phyloP scores from a whole-genome alignment of 2,888 invertebrate genomes.

The Mellilla xanthometata region DNA sequence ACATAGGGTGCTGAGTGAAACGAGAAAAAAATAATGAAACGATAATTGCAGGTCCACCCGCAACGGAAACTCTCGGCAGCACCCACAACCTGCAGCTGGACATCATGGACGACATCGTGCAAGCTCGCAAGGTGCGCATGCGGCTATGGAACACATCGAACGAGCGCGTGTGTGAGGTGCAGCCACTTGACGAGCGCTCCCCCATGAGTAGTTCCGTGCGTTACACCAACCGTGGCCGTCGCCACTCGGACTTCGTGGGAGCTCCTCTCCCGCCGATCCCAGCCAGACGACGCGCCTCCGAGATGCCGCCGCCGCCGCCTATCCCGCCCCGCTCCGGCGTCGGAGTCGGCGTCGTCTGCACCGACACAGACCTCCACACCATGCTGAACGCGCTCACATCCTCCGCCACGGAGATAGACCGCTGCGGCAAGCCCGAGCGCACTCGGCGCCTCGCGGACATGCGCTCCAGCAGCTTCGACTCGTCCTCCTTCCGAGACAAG shows the following conservation, averaged over 20 bases:
- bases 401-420: slow-evolving; percentile 90
- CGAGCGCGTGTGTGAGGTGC: slow-evolving; percentile 91
- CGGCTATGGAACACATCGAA: slow-evolving; percentile 93
- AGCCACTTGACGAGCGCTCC: slow-evolving; percentile 87
- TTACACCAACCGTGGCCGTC: slow-evolving; percentile 84
- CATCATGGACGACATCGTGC: slow-evolving; percentile 94
- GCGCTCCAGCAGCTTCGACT: slow-evolving; percentile 93
- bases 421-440: slow-evolving; percentile 85
- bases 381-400: slow-evolving; percentile 91
- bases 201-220: slow-evolving; percentile 77
- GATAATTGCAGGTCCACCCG: slow-evolving; percentile 84
- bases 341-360: slow-evolving; percentile 90
- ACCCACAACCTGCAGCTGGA: slow-evolving; percentile 92
- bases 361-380: slow-evolving; percentile 90
- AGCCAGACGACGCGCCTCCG: slow-evolving; percentile 86
- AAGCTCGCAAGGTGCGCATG: slow-evolving; percentile 91
- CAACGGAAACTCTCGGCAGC: slow-evolving; percentile 88
- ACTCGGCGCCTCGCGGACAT: slow-evolving; percentile 85
- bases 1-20: no score
- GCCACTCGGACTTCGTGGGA: slow-evolving; percentile 89
- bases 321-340: slow-evolving; percentile 81
- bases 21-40: no score
- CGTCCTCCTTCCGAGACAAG: slow-evolving; percentile 85
- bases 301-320: slow-evolving; percentile 84
- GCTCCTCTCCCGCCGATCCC: slow-evolving; percentile 84